These are phyloP conservation scores for Danio jaintianensis DNA, from an alignment of 2,797 vertebrate species.

Conservation along the genomic window DNA sequence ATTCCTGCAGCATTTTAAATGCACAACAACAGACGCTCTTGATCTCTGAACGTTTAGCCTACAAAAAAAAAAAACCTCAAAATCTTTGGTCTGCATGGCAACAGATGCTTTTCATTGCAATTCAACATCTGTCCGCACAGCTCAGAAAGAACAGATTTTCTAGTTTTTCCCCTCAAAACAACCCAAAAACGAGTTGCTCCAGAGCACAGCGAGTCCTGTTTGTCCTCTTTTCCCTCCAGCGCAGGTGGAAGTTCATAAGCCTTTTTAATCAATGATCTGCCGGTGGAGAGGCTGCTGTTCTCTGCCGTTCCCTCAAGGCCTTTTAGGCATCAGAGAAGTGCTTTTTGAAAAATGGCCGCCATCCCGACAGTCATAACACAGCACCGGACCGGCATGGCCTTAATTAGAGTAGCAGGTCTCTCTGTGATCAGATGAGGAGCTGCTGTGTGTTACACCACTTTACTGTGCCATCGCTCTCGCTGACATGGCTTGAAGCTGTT, in stretches of 20 bases:
- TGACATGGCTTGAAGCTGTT: constrained; percentile 63
- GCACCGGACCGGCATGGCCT: constrained; percentile 55
- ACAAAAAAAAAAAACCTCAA: not conserved
- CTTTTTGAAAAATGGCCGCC: constrained; percentile 56
- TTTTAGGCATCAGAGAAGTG: constrained; percentile 58
- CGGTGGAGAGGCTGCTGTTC: constrained; percentile 59
- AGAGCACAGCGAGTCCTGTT: constrained; percentile 51
- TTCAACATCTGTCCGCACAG: not conserved
- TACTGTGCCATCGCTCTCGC: constrained; percentile 55
- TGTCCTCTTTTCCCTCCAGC: constrained; percentile 60
- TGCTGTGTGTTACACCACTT: constrained; percentile 59
- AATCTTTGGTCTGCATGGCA: constrained; percentile 7
- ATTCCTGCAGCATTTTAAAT: not conserved
- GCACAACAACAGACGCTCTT: no score
- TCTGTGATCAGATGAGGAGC: constrained; percentile 60
- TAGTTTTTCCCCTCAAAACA: constrained; percentile 8
- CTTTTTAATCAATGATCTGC: constrained; percentile 79
- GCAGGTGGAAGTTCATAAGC: constrained; percentile 71
- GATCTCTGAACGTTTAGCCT: not conserved
- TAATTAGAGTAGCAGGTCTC: constrained; percentile 66
- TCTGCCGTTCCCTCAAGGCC: constrained; percentile 61
- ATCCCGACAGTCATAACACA: constrained; percentile 58
- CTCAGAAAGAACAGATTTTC: constrained; percentile 21
- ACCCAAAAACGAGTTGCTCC: constrained; percentile 23
- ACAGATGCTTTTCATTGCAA: constrained; percentile 2